phyloP scores from a whole-genome alignment of 2,888 invertebrate genomes.

The Thecocarcelia acutangulata region DNA sequence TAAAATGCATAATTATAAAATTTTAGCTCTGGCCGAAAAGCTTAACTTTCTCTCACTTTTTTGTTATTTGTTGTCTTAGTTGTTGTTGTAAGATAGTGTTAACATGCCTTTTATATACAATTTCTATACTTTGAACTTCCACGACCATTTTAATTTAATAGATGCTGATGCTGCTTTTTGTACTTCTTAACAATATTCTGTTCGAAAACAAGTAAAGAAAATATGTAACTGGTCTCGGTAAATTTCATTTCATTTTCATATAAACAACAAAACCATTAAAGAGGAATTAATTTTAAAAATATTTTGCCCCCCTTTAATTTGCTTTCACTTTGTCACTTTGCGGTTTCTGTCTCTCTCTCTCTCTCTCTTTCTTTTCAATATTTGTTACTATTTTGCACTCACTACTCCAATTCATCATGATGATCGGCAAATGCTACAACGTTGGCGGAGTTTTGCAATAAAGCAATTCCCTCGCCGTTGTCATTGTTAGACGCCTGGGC shows the following conservation, averaged over 20 bases:
- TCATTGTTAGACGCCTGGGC: conserved; percentile 51
- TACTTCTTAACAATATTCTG: conserved; percentile 21
- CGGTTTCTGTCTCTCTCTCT: conserved; percentile 37
- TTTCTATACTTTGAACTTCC: conserved; percentile 1
- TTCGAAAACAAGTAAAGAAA: background rate
- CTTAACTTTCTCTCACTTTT: conserved; percentile 28
- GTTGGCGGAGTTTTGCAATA: conserved; percentile 71
- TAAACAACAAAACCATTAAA: conserved; percentile 20
- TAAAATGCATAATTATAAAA: background rate
- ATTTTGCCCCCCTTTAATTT: background rate
- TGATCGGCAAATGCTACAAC: conserved; percentile 73
- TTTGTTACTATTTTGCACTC: conserved; percentile 61
- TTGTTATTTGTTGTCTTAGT: background rate
- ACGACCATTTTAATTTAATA: conserved; percentile 26
- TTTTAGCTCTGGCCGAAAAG: conserved; percentile 33
- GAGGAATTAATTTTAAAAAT: conserved; percentile 32
- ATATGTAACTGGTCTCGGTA: conserved; percentile 20
- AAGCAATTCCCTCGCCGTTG: conserved; percentile 31
- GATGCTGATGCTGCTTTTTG: conserved; percentile 16
- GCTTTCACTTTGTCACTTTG: conserved; percentile 48
- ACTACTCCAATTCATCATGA: conserved; percentile 63
- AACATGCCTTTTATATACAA: conserved; percentile 40
- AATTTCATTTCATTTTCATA: conserved; percentile 38
- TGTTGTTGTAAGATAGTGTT: no score
- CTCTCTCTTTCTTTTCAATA: background rate